Percentiles rank a stretch among this genome's conserved stretches.
Conservation (phyloP, 2,888 invertebrate species). For the Andrena camellia region DNA sequence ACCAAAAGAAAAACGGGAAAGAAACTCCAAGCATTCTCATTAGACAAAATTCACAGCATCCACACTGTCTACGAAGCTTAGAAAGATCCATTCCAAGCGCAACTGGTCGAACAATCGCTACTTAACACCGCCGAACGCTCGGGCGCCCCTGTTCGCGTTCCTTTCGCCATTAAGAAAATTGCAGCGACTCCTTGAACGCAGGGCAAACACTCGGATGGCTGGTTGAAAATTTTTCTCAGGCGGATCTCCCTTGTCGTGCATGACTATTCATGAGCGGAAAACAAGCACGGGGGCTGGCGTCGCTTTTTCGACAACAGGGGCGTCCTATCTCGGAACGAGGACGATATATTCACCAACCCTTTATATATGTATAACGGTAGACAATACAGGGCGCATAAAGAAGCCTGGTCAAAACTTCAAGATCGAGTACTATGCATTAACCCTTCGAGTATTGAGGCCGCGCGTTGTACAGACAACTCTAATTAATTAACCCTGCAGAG, state of each 20-base stretch:
- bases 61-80: too few species aligned
- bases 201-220: background rate
- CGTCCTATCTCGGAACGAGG: constrained; percentile 4
- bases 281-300: background rate
- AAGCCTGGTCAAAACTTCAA: too few species aligned
- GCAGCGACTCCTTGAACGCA: background rate
- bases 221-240: background rate
- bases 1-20: too few species aligned
- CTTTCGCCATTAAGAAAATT: background rate
- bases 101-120: background rate
- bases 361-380: constrained; percentile 9
- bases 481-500: too few species aligned
- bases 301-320: constrained; percentile 15
- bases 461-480: too few species aligned
- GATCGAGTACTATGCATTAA: too few species aligned
- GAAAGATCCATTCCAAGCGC: background rate
- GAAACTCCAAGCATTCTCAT: too few species aligned
- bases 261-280: constrained; percentile 18
- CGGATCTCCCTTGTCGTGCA: background rate
- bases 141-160: background rate
- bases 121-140: background rate
- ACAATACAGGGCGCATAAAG: constrained; percentile 9
- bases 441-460: too few species aligned
- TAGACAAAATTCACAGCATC: too few species aligned
- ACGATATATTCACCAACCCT: constrained; percentile 16